Base-by-base conservation (phyloP, 2,888 invertebrate genomes). In the Drosophila tripunctata region DNA sequence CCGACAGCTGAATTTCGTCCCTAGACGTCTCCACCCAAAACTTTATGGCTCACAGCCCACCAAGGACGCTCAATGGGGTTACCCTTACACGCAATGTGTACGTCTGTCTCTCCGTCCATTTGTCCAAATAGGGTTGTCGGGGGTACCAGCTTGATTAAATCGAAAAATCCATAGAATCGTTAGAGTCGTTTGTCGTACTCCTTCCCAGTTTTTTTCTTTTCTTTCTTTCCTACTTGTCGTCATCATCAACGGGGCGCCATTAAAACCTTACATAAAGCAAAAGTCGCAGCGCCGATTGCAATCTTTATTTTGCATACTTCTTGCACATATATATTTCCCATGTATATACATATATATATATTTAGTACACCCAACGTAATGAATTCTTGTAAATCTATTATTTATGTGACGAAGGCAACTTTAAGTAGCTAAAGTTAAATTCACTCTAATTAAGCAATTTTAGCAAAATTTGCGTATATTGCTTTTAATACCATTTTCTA, bases 231-330 rank as follows among this genome's bases (percentile, higher is more conserved):
- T 27, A 21, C 14, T 8, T 48, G 50, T 17, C 67, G 47, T 41
- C 67, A 45, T 50, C 72, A 33, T 41, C 67, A 38, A 45, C n/a
- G 58, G 56, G 62, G 43, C 56, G 65, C 76, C 77, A 82, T 75
- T 75, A 75, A n/a, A 78, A 75, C 54, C 63, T 63, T 60, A 58
- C 66, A 81, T 78, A 64, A 80, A 74, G 47, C 76, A 60, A 65
- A 58, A 66, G 58, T 54, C 54, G 58, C 66, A 65, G 36, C 51
- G 7, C 35, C 64, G 80, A 78, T 79, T 69, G 55, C 63, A 72
- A 83, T 78, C 78, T 75, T 50, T 47, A 51, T 4, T 40, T 33
- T 33, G 31, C 50, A 68, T 31, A 75, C 55, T 38, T 43, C 35
- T 17, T 31, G 51, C 4, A 52, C 10, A 60, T 30, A 48, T 22